These are phyloP conservation scores for Delphinus delphis DNA, from an alignment of 2,113 vertebrate species.

Conservation along the genomic window DNA sequence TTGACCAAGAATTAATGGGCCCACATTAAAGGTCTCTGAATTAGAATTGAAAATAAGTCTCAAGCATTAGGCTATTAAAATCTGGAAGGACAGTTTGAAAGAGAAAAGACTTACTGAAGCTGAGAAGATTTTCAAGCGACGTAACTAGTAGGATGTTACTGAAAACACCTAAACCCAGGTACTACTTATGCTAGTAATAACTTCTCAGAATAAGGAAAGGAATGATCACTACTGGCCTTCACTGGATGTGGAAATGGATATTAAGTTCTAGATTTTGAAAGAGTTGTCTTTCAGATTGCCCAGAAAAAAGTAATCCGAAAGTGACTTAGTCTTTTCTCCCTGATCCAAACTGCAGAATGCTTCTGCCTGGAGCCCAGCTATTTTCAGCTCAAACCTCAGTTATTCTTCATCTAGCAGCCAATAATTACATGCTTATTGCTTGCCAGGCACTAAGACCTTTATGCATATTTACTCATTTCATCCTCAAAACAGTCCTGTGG, in stretches of 20 bases:
- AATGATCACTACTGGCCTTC: neutral
- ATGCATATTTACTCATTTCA: neutral
- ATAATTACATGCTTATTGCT: conserved; percentile 24
- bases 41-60: neutral
- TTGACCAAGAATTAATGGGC: neutral
- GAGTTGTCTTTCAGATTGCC: neutral
- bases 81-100: conserved; percentile 11
- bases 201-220: neutral
- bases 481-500: neutral
- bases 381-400: conserved; percentile 25
- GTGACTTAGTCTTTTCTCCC: neutral
- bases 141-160: conserved; percentile 12
- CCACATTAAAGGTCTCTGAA: neutral
- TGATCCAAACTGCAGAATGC: neutral
- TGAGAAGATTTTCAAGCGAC: neutral
- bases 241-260: neutral
- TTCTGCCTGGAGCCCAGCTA: neutral
- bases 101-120: neutral
- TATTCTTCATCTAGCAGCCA: neutral
- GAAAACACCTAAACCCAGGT: neutral
- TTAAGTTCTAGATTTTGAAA: neutral
- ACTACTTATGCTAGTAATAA: neutral
- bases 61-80: conserved; percentile 6
- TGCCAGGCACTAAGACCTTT: neutral
- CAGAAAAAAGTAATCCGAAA: conserved; percentile 17